Evolutionary conservation across 2,113 vertebrate species (phyloP), one percentile per base, ranked within the genome.

Genomic region (Nothobranchius kuhntae): DNA sequence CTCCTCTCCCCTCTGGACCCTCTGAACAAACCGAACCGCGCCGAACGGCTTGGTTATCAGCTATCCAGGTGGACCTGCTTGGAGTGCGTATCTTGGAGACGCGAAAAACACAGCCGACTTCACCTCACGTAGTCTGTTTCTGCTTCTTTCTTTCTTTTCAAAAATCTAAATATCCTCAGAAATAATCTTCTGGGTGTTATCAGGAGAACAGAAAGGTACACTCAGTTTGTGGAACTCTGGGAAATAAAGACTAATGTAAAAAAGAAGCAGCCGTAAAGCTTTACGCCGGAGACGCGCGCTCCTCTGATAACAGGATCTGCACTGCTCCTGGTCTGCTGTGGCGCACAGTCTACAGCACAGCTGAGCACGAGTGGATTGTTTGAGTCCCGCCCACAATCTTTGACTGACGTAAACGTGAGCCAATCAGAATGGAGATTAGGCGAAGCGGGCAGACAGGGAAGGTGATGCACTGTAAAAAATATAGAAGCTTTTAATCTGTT

Each of bases 331-430:
- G 48, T 78, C 85, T 79, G 82, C 81, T 83, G 75, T 83, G 83
- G 71, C 68, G 57, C 69, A 74, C 82, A 61, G 60, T 86, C 78
- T 73, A 78, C 77, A 61, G 81, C 52, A 36, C 75, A 65, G 50
- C 3, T 4, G 75, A 85, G 67, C 87, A 87, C 87, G 86, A 88
- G 87, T 79, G 79, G 78, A 87, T 72, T 78, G 83, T 86, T 86
- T 82, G 78, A 89, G 80, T 83, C 88, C 90, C 88, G 86, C 90
- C 90, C 80, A 81, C 59, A 24, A 56, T 12, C 2, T 47, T 54
- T 85, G 84, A 89, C 62, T 42, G 89, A 84, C 86, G 9, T 59
- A 48, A 14, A n/a, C 5, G 38, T 13, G 42, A 81, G 13, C 90
- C 89, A 90, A 89, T 91, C 68, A 65, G 17, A 17, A 14, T 38